Conservation (phyloP, 92 coral and sea anemone species). For the Zoanthus sociatus region DNA sequence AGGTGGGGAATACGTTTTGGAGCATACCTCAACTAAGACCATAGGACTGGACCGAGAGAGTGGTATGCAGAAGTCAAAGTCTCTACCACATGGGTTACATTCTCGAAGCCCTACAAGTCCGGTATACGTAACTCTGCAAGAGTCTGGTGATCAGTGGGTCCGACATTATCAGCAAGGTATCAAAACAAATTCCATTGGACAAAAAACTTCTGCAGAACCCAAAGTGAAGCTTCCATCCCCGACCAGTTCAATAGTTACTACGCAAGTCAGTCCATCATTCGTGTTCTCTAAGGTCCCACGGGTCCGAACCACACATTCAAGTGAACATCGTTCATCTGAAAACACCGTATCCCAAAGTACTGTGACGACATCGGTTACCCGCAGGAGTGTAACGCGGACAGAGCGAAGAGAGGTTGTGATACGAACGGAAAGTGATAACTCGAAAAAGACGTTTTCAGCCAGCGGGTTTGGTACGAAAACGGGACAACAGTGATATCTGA, state of each 20-base stretch:
- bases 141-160: slow-evolving; percentile 32
- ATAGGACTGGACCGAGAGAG: slow-evolving; percentile 15
- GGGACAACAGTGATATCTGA: neutral
- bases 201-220: neutral
- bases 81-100: slow-evolving; percentile 21
- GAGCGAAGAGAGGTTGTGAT: slow-evolving; percentile 16
- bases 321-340: neutral
- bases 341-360: neutral
- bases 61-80: slow-evolving; percentile 6
- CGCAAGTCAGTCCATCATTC: slow-evolving; percentile 39
- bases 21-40: slow-evolving; percentile 23
- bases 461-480: neutral
- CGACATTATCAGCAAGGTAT: slow-evolving; percentile 22
- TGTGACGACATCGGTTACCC: neutral
- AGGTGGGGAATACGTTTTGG: neutral
- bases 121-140: slow-evolving; percentile 20
- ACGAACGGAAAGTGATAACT: slow-evolving; percentile 12
- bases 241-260: neutral
- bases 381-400: neutral
- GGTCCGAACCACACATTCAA: neutral
- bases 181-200: slow-evolving; percentile 32
- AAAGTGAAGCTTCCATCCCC: slow-evolving; percentile 5
- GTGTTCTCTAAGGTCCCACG: slow-evolving; percentile 24
- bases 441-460: neutral
- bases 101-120: slow-evolving; percentile 33